Evolutionary conservation across 1,140 invertebrate genomes (phyloP).

Genomic region (Sesamia nonagrioides): DNA sequence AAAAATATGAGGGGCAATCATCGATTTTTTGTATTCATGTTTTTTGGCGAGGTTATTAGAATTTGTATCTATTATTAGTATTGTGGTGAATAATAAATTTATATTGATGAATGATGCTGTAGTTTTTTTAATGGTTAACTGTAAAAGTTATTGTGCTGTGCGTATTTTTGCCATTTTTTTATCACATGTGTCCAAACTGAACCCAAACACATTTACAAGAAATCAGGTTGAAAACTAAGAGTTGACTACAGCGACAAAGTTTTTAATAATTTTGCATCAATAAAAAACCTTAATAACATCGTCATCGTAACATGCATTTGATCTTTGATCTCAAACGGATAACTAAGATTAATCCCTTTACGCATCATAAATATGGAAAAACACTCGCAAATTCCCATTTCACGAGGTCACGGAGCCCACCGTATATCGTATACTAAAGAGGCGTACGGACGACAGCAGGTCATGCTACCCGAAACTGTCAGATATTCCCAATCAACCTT

Average conservation of each 20-base stretch:
- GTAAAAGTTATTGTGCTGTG: not conserved
- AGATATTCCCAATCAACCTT: too few relatives aligned
- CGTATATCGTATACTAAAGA: slow-evolving; percentile 8
- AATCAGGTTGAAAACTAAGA: too few relatives aligned
- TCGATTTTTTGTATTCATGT: slow-evolving; percentile 26
- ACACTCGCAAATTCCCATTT: not conserved
- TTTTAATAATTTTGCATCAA: too few relatives aligned
- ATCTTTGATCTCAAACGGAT: too few relatives aligned
- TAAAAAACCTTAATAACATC: too few relatives aligned
- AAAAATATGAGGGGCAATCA: slow-evolving; percentile 32
- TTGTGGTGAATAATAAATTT: slow-evolving; percentile 24
- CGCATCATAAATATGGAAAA: not conserved
- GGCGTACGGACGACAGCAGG: too few relatives aligned
- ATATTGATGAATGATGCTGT: slow-evolving; percentile 11
- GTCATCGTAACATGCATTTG: too few relatives aligned
- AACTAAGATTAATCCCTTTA: not conserved
- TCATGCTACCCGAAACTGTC: too few relatives aligned
- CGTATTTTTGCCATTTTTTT: not conserved
- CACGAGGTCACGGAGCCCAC: slow-evolving; percentile 14
- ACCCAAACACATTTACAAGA: too few relatives aligned
- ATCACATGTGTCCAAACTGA: too few relatives aligned
- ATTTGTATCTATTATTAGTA: slow-evolving; percentile 19
- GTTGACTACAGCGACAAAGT: too few relatives aligned
- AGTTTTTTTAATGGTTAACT: not conserved
- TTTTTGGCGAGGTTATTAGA: slow-evolving; percentile 10